Evolutionary conservation across 2,888 invertebrate genomes (phyloP), one percentile per base, ranked within the genome.

Genomic region (Latheticus oryzae): DNA sequence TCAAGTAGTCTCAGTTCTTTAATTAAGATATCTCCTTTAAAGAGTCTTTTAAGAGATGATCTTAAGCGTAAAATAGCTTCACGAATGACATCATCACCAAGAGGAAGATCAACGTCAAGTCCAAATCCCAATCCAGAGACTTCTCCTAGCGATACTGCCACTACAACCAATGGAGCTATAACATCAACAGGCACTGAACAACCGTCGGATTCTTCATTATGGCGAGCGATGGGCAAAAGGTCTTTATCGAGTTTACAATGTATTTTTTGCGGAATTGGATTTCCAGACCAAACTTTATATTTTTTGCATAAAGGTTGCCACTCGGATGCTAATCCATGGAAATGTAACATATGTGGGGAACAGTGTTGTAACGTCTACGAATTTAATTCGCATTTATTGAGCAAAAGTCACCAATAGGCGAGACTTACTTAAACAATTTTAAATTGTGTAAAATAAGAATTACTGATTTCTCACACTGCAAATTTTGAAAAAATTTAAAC

Each of bases 301-400:
- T 95, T 97, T 81, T 85, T 98, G 64, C 97, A 98, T 83, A 97
- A 97, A 82, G 97, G 97, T 66, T 94, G 97, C 78, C 97, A 98
- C 82, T 96, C 96, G 68, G 95, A 95, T 76, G 91, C 93, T 66
- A 96, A 97, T 81, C 97, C 97, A 0, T 97, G 90, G 89, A 95
- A 95, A 81, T 97, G 97, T 80, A 97, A 97, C 81, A 93, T 97
- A 69, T 98, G 97, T 79, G 97, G 97, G 38, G 93, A 95, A 78
- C 90, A 92, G 76, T 95, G 95, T 80, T 90, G 90, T 79, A 95
- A 96, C 76, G 91, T 96, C 50, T 97, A 97, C 81, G 95, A 97
- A 80, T 97, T 97, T 83, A 95, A 96, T 83, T 93, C 95, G 70
- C 95, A 96, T 85, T 85, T 95, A 77, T 83, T 95, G 68, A 95